Conservation (phyloP, 2,888 invertebrate species). For the Yponomeuta sedellus region DNA sequence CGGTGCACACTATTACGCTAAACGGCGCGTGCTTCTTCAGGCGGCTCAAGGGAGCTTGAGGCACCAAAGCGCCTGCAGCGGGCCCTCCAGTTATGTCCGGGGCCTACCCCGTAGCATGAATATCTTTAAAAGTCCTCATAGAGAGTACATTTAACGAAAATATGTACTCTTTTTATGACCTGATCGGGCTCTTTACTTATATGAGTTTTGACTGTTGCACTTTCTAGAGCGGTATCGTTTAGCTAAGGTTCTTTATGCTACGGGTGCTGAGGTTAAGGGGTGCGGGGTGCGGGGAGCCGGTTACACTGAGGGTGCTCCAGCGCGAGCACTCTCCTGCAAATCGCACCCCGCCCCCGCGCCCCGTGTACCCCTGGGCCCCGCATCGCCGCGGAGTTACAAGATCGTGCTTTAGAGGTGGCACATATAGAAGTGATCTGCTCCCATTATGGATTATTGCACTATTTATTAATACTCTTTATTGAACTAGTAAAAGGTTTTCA, state of each 20-base stretch:
- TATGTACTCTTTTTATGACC: too few relatives aligned
- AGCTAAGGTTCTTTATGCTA: too few relatives aligned
- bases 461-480: too few relatives aligned
- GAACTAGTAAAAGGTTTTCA: too few relatives aligned
- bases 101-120: too few relatives aligned
- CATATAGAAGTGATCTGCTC: neutral
- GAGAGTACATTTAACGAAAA: too few relatives aligned
- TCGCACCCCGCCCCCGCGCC: conserved; percentile 28
- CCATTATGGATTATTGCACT: too few relatives aligned
- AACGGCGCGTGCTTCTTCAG: neutral
- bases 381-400: neutral
- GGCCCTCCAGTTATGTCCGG: too few relatives aligned
- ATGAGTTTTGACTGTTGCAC: too few relatives aligned
- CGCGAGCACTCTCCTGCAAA: conserved; percentile 48
- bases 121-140: too few relatives aligned
- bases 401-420: conserved; percentile 7
- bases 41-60: neutral
- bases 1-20: neutral
- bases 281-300: conserved; percentile 29
- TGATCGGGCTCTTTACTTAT: too few relatives aligned
- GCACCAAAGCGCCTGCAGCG: neutral
- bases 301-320: conserved; percentile 52
- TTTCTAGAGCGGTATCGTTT: too few relatives aligned
- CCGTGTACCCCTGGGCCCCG: neutral
- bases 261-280: neutral